phyloP scores from a whole-genome alignment of 2,797 vertebrate species.

The Dicrostonyx torquatus region DNA sequence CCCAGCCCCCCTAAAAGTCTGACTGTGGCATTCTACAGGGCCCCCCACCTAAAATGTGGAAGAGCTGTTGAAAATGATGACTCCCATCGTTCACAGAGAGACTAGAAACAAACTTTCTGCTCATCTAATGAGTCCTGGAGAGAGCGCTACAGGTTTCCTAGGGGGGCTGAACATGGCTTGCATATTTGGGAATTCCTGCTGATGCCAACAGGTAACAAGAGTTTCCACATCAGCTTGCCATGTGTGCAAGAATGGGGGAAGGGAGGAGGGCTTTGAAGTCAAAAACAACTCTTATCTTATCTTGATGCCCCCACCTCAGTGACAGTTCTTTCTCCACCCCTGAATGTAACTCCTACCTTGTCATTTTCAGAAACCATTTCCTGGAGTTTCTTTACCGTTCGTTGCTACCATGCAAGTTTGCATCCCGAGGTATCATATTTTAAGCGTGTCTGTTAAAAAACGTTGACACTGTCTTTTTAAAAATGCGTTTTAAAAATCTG shows the following conservation, averaged over 20 bases:
- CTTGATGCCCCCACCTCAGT: neutral
- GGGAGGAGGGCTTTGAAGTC: neutral
- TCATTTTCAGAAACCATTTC: neutral
- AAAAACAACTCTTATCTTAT: neutral
- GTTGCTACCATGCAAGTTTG: neutral
- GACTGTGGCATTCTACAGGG: neutral
- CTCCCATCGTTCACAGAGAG: neutral
- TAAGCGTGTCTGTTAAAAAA: neutral
- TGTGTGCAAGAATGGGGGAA: neutral
- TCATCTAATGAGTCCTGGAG: neutral
- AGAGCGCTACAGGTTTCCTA: neutral
- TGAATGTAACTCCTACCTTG: neutral
- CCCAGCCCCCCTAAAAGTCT: neutral
- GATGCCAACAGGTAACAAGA: neutral
- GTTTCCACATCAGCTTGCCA: neutral
- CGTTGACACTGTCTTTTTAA: neutral
- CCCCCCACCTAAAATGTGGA: neutral
- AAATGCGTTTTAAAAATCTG: neutral
- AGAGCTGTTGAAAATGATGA: neutral
- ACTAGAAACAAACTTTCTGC: neutral
- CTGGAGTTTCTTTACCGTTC: neutral
- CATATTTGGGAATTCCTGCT: neutral
- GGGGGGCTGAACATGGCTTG: neutral
- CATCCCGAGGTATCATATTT: neutral
- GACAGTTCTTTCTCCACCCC: neutral